Evolutionary conservation across 2,113 vertebrate genomes (phyloP).

Genomic region (Perccottus glenii): DNA sequence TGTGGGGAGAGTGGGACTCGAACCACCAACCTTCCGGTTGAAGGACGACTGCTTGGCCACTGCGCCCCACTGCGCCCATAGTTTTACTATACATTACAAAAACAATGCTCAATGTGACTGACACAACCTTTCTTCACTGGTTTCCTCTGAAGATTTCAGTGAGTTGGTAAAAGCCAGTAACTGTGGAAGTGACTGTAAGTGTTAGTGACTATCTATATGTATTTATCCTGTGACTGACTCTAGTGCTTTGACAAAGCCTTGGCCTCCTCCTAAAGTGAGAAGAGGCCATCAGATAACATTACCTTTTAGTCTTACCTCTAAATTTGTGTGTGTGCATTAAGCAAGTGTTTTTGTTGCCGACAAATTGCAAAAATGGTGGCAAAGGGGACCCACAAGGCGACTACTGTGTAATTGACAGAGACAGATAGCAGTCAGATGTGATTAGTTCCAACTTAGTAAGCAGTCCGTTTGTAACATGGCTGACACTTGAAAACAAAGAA

Average conservation of each 20-base stretch:
- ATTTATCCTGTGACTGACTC: conserved; percentile 18
- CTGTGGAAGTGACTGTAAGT: conserved; percentile 14
- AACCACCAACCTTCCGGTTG: no score
- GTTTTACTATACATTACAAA: no score
- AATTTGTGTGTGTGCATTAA: conserved; percentile 2
- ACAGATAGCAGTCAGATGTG: conserved; percentile 75
- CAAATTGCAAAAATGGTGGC: neutral
- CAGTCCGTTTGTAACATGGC: conserved; percentile 47
- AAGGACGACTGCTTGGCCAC: no score
- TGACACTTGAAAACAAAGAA: conserved; percentile 49
- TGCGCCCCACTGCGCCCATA: no score
- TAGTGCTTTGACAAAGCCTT: neutral
- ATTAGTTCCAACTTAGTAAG: conserved; percentile 69
- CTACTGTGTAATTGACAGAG: conserved; percentile 69
- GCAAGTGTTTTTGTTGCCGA: conserved; percentile 28
- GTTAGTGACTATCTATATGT: conserved; percentile 40
- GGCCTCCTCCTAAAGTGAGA: conserved; percentile 9
- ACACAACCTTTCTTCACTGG: conserved; percentile 10
- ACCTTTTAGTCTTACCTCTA: neutral
- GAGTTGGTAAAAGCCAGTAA: conserved; percentile 10
- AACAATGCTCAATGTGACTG: neutral
- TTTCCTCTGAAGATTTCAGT: conserved; percentile 2
- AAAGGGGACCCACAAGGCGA: conserved; percentile 39
- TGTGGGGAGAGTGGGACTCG: no score
- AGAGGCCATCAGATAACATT: conserved; percentile 13